These are phyloP conservation scores for Onychomys torridus DNA, from an alignment of 2,797 vertebrate genomes.

Conservation along the genomic window DNA sequence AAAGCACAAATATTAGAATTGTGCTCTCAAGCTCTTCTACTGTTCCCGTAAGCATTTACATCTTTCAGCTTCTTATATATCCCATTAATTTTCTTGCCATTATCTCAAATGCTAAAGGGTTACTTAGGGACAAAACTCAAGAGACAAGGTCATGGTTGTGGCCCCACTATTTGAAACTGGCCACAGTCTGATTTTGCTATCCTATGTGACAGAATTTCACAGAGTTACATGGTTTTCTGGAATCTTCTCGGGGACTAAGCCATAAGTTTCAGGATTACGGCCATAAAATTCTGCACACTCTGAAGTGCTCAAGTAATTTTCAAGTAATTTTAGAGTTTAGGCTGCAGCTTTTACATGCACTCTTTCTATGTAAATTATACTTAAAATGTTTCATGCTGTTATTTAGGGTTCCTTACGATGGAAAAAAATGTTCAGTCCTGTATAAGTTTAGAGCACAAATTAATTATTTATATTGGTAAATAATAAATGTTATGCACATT, in stretches of 20 bases:
- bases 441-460: background rate
- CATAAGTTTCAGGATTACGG: background rate
- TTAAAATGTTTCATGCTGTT: slow-evolving; percentile 17
- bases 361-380: slow-evolving; percentile 25
- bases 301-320: slow-evolving; percentile 19
- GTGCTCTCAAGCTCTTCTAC: background rate
- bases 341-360: background rate
- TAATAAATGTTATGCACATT: slow-evolving; percentile 46
- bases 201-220: background rate
- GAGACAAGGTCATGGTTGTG: background rate
- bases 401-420: slow-evolving; percentile 47
- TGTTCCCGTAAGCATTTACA: background rate
- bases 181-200: background rate
- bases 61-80: background rate
- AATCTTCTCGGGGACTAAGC: background rate
- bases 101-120: background rate
- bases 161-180: background rate
- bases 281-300: background rate
- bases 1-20: background rate
- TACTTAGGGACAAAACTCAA: background rate
- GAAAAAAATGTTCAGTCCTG: slow-evolving; percentile 10
- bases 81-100: background rate
- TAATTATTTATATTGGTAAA: slow-evolving; percentile 63
- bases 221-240: background rate
- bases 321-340: slow-evolving; percentile 39